A percentile compares a stretch with the other conserved stretches of the same genome.
Evolutionary conservation across 2,888 invertebrate genomes (phyloP).

Genomic region (Seladonia tumulorum): DNA sequence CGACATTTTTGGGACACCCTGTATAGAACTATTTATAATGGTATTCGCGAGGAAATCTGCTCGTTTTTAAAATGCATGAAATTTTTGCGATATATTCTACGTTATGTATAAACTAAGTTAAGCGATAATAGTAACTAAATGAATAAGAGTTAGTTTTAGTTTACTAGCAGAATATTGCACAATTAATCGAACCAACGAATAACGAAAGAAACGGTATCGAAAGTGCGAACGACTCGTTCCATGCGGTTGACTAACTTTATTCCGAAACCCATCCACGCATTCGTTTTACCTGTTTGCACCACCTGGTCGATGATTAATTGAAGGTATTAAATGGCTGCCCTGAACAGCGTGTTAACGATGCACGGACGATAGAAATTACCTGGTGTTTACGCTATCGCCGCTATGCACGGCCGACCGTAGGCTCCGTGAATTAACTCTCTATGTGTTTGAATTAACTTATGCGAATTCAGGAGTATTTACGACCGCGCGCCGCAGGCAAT

Average conservation of each 20-base stretch:
- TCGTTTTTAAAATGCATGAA: neutral
- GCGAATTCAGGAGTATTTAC: neutral
- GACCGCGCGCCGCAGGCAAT: slow-evolving; percentile 5
- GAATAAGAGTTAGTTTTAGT: neutral
- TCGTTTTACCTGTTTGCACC: slow-evolving; percentile 47
- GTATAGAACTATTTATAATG: neutral
- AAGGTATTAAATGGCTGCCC: slow-evolving; percentile 45
- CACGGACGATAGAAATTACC: slow-evolving; percentile 62
- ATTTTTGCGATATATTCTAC: neutral
- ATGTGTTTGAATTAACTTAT: slow-evolving; percentile 35
- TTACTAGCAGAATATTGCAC: too few species aligned
- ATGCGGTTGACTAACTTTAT: slow-evolving; percentile 41
- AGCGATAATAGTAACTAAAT: neutral
- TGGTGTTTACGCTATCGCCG: slow-evolving; percentile 51
- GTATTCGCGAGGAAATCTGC: neutral
- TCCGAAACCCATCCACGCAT: slow-evolving; percentile 40
- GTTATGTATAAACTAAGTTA: neutral
- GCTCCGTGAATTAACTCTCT: slow-evolving; percentile 23
- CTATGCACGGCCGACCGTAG: neutral
- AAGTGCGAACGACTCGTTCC: slow-evolving; percentile 17
- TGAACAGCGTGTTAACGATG: slow-evolving; percentile 33
- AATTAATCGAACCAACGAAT: neutral
- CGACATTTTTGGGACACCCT: too few species aligned
- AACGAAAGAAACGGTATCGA: slow-evolving; percentile 8
- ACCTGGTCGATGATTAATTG: slow-evolving; percentile 63